Evolutionary conservation across 2,113 vertebrate genomes (phyloP).

Genomic region (Dromaius novaehollandiae): DNA sequence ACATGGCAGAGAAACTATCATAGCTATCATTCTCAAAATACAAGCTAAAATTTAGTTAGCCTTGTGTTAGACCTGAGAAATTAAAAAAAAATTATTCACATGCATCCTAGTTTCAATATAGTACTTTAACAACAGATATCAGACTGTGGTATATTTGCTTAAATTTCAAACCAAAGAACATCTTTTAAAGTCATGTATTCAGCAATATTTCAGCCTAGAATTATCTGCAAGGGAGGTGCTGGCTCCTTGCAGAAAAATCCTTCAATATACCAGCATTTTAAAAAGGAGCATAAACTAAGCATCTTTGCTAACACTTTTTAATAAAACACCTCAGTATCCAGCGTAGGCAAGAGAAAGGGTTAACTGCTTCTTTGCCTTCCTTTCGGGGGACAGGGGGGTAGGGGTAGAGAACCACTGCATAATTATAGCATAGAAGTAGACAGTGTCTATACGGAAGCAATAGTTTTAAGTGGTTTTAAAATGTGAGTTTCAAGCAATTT

Average conservation of each 20-base stretch:
- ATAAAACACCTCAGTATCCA: not conserved
- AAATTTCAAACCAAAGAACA: not conserved
- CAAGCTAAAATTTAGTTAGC: not conserved
- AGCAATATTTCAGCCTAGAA: not conserved
- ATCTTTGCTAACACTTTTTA: not conserved
- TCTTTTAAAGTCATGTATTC: not conserved
- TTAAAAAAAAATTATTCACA: not conserved
- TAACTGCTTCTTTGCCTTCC: not conserved
- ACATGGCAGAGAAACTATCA: not conserved
- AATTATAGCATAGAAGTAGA: not conserved
- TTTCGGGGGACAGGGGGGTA: not conserved
- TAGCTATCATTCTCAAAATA: not conserved
- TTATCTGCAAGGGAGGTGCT: not conserved
- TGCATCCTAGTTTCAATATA: not conserved
- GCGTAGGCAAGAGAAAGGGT: accelerated
- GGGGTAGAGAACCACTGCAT: not conserved
- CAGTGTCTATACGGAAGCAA: not conserved
- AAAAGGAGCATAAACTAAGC: not conserved
- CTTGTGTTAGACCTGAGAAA: not conserved
- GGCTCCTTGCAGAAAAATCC: not conserved
- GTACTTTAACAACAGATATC: not conserved
- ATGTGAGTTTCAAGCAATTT: not conserved
- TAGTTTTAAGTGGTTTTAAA: not conserved
- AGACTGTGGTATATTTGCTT: not conserved
- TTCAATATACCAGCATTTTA: not conserved